Percentiles rank a stretch among this genome's conserved stretches.
Evolutionary conservation across 2,113 vertebrate species (phyloP).

Genomic region (Hippocampus zosterae): DNA sequence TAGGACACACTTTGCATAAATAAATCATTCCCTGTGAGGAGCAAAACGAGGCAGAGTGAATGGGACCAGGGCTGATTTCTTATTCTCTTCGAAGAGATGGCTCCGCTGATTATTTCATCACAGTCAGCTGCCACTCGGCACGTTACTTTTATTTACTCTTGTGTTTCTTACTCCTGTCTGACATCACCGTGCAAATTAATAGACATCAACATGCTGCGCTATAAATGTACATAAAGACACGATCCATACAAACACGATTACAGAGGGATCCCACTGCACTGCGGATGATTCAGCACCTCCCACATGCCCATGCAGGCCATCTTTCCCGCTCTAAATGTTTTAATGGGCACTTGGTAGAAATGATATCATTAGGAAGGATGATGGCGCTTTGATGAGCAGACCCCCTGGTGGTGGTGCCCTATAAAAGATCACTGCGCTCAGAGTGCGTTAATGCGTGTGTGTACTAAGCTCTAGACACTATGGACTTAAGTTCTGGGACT

Average conservation of each 20-base stretch:
- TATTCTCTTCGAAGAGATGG: conserved; percentile 70
- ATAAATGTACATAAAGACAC: background rate
- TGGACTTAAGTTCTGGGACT: background rate
- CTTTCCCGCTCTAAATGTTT: conserved; percentile 51
- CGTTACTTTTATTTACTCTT: conserved; percentile 24
- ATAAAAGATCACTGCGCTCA: conserved; percentile 37
- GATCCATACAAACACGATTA: background rate
- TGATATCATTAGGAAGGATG: conserved; percentile 55
- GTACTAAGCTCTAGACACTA: background rate
- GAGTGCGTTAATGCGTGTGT: conserved; percentile 22
- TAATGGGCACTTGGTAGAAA: conserved; percentile 52
- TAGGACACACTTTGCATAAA: conserved; percentile 51
- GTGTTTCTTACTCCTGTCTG: conserved; percentile 25
- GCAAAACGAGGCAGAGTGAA: conserved; percentile 49
- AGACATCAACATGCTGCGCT: conserved; percentile 15
- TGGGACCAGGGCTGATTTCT: conserved; percentile 59
- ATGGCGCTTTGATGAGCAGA: conserved; percentile 61
- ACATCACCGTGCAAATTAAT: conserved; percentile 38
- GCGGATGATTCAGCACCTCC: conserved; percentile 29
- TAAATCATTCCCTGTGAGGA: conserved; percentile 62
- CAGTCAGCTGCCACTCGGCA: conserved; percentile 38
- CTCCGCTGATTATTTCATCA: conserved; percentile 68
- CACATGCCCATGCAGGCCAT: conserved; percentile 26
- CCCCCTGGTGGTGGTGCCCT: conserved; percentile 37
- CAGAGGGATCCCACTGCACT: conserved; percentile 6